Evolutionary conservation across 2,888 invertebrate species (phyloP).

Genomic region (Nemoura dubitans): DNA sequence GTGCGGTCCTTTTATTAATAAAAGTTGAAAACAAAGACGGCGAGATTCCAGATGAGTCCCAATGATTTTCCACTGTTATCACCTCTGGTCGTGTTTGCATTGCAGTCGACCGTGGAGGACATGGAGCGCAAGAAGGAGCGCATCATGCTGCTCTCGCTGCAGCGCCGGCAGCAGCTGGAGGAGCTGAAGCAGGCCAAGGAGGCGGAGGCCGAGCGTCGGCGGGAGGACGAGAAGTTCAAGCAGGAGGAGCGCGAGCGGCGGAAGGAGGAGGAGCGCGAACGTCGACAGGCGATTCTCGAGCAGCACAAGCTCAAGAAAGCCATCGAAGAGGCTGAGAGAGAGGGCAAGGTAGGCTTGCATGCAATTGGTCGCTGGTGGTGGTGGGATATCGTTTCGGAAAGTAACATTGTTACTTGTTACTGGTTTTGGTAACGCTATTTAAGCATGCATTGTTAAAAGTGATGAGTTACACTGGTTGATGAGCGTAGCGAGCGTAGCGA

Average conservation of each 20-base stretch:
- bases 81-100: too few relatives aligned
- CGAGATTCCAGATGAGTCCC: too few relatives aligned
- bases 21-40: too few relatives aligned
- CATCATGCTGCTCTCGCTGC: conserved; percentile 88
- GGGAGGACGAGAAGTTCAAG: conserved; percentile 79
- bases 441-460: too few relatives aligned
- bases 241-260: conserved; percentile 73
- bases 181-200: conserved; percentile 86
- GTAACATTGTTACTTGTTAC: too few relatives aligned
- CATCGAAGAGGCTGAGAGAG: conserved; percentile 88
- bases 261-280: conserved; percentile 85
- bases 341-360: conserved; percentile 56
- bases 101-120: conserved; percentile 83
- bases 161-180: conserved; percentile 90
- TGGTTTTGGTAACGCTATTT: too few relatives aligned
- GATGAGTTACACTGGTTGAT: too few relatives aligned
- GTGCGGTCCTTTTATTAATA: too few relatives aligned
- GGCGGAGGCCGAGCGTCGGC: conserved; percentile 77
- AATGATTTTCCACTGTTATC: too few relatives aligned
- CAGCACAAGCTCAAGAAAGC: conserved; percentile 94
- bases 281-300: conserved; percentile 87
- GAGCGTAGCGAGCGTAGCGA: too few relatives aligned
- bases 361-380: not conserved
- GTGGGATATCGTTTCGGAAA: not conserved
- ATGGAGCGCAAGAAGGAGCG: conserved; percentile 93